Evolutionary conservation across 2,113 vertebrate genomes (phyloP).

Genomic region (Aythya baeri): DNA sequence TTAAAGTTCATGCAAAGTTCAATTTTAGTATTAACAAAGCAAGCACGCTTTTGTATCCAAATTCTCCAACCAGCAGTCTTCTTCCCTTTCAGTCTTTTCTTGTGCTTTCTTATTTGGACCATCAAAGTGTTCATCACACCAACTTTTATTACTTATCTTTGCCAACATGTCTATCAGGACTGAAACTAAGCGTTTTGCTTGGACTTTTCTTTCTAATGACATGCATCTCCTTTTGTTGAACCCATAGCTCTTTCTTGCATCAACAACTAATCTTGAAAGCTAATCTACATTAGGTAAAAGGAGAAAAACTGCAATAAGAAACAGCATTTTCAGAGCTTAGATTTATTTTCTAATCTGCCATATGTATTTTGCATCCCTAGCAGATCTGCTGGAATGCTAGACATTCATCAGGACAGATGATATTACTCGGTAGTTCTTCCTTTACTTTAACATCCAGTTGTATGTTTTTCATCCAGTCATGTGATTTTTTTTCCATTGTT

Average conservation of each 20-base stretch:
- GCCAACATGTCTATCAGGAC: not conserved
- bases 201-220: not conserved
- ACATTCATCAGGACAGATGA: conserved; percentile 16
- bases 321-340: not conserved
- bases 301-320: conserved; percentile 1
- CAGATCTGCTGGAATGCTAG: not conserved
- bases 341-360: conserved; percentile 29
- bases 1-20: conserved; percentile 29
- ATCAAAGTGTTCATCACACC: not conserved
- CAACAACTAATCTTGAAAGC: conserved; percentile 24
- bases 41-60: not conserved
- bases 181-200: not conserved
- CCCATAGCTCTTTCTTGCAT: not conserved
- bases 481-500: not conserved
- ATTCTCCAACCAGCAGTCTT: not conserved
- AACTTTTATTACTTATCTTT: not conserved
- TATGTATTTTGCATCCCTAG: not conserved
- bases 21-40: not conserved
- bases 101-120: not conserved
- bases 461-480: not conserved
- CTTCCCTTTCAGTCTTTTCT: not conserved
- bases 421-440: not conserved
- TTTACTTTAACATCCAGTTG: not conserved
- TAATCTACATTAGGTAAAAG: not conserved
- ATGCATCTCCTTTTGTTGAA: not conserved